Evolutionary conservation across 92 coral and sea anemone species (phyloP), one percentile per base, ranked within the genome.

Genomic region (Phenganax stokvisi): DNA sequence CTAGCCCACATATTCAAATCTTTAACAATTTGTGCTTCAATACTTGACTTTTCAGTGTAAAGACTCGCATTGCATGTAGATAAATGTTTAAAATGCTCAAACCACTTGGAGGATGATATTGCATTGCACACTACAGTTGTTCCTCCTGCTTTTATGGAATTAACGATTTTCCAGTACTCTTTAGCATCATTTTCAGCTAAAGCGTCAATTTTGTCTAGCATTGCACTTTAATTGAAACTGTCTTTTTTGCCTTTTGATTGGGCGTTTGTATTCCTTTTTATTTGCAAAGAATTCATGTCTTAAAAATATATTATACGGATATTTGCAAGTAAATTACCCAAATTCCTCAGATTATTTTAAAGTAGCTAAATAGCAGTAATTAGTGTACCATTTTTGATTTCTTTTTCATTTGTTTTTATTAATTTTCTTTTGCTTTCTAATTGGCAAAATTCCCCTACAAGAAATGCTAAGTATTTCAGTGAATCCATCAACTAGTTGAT

Each of bases 1-100:
- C 28, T 12, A 1, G 84, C 80, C 84, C 84, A 81, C 9, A 11
- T 63, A 25, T 70, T 71, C 10, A 47, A 81, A 56, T 81, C 84
- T 28, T 81, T 68, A 27, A 81, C 84, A 44, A 65, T 81, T 53
- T 72, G 57, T 20, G 77, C 77, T 72, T 72, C 77, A 17, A n/a
- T 44, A 16, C 77, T 72, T 9, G 29, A 17, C 25, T 72, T 28
- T n/a, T 72, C 58, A 9, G 77, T 9, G 25, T 3, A 9, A 52
- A 72, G 54, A 72, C 27, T 44, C 17, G 9, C 0, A 10, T 59
- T 47, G 25, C 25, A 20, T 16, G 12, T 72, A 77, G 70, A 69
- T 12, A 81, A n/a, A 51, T 81, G 57, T 67, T 69, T 67, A 52
- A 81, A 81, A 53, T 81, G 54, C 8, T 56, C 61, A 51, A 51